phyloP scores from a whole-genome alignment of 2,113 vertebrate species.

The Callionymus lyra region DNA sequence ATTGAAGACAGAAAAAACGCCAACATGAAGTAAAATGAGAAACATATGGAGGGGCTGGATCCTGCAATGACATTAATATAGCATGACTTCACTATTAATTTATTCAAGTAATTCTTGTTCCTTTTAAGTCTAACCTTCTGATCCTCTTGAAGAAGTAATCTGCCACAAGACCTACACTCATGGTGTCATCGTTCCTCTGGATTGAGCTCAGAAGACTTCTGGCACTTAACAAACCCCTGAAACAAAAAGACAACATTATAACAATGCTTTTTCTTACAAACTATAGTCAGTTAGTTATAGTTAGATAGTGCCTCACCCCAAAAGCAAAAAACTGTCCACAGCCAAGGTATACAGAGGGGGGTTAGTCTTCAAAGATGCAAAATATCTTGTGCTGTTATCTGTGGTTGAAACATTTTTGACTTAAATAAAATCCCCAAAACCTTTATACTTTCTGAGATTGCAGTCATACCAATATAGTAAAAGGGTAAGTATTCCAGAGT shows the following conservation, averaged over 20 bases:
- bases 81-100: too few relatives aligned
- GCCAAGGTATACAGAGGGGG: slow-evolving; percentile 70
- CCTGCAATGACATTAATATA: slow-evolving; percentile 13
- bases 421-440: neutral
- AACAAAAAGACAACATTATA: too few relatives aligned
- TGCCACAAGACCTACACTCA: slow-evolving; percentile 51
- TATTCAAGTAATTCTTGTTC: too few relatives aligned
- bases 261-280: too few relatives aligned
- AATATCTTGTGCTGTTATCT: slow-evolving; percentile 77
- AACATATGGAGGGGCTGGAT: slow-evolving; percentile 56
- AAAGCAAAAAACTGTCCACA: slow-evolving; percentile 76
- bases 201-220: slow-evolving; percentile 68
- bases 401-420: slow-evolving; percentile 4
- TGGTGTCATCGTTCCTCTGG: slow-evolving; percentile 52
- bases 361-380: slow-evolving; percentile 55
- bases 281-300: too few relatives aligned
- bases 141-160: slow-evolving; percentile 66
- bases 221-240: slow-evolving; percentile 74
- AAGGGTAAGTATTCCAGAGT: slow-evolving; percentile 66
- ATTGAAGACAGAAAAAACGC: slow-evolving; percentile 29
- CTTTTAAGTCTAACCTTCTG: slow-evolving; percentile 53
- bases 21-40: slow-evolving; percentile 38
- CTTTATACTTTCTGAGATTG: neutral
- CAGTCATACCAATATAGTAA: slow-evolving; percentile 64
- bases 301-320: slow-evolving; percentile 66